phyloP scores from a whole-genome alignment of 2,797 vertebrate species.

The Acrossocheilus fasciatus region DNA sequence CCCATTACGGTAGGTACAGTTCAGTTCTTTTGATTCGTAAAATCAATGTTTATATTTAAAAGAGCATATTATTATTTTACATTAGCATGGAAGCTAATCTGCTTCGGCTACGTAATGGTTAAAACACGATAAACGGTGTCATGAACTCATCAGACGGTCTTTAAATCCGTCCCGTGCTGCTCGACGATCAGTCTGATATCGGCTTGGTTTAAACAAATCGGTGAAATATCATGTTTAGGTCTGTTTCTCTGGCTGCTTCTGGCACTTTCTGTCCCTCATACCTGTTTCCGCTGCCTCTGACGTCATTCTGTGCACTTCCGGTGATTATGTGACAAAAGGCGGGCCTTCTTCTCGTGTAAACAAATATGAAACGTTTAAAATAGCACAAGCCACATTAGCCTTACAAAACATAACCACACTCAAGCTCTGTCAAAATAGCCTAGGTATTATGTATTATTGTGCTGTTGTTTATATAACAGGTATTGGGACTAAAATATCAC shows the following conservation, averaged over 20 bases:
- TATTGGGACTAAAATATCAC: neutral
- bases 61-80: neutral
- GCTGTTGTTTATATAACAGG: neutral
- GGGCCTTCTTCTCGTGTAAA: neutral
- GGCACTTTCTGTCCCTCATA: conserved; percentile 34
- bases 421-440: neutral
- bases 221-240: neutral
- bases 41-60: neutral
- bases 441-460: neutral
- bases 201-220: neutral
- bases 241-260: conserved; percentile 45
- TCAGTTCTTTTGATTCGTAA: neutral
- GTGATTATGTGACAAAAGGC: conserved; percentile 10
- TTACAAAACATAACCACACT: neutral
- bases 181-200: neutral
- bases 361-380: neutral
- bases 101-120: neutral
- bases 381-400: neutral
- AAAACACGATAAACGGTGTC: neutral
- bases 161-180: neutral
- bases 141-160: neutral
- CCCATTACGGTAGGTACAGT: no score
- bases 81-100: conserved; percentile 39
- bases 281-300: conserved; percentile 44
- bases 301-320: conserved; percentile 31